phyloP scores from a whole-genome alignment of 2,888 invertebrate genomes.

The Asteroscopus sphinx region DNA sequence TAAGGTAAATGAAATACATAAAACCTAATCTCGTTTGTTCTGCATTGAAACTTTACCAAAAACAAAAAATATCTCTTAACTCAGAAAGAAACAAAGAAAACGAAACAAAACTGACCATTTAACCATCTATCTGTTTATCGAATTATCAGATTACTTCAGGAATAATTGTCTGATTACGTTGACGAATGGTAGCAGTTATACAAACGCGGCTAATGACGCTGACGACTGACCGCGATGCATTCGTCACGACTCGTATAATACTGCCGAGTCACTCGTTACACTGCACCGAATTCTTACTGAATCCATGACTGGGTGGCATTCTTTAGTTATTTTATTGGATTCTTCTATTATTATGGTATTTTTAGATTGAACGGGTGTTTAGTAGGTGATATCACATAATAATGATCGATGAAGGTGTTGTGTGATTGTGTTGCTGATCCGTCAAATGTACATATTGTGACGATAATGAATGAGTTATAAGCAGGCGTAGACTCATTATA shows the following conservation, averaged over 20 bases:
- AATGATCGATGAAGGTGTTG: no score
- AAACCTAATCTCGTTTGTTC: no score
- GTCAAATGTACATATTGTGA: no score
- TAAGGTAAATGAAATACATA: no score
- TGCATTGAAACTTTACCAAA: no score
- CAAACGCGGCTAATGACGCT: slow-evolving; percentile 22
- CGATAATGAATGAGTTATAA: no score
- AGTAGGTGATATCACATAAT: no score
- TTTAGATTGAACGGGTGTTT: no score
- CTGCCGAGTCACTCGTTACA: slow-evolving; percentile 19
- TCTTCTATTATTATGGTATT: not conserved
- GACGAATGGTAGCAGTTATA: slow-evolving; percentile 19
- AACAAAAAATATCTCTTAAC: not conserved
- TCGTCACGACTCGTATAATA: slow-evolving; percentile 39
- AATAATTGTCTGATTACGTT: slow-evolving; percentile 14
- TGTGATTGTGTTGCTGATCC: no score
- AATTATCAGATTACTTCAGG: slow-evolving; percentile 1
- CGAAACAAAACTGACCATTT: not conserved
- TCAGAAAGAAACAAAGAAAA: no score
- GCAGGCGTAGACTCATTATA: no score
- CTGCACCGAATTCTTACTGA: not conserved
- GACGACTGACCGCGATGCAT: slow-evolving; percentile 32
- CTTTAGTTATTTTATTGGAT: not conserved
- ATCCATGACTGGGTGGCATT: slow-evolving; percentile 1
- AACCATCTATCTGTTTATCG: not conserved